Evolutionary conservation across 1,140 invertebrate genomes (phyloP), one percentile per base, ranked within the genome.

Genomic region (Cotesia typhae): DNA sequence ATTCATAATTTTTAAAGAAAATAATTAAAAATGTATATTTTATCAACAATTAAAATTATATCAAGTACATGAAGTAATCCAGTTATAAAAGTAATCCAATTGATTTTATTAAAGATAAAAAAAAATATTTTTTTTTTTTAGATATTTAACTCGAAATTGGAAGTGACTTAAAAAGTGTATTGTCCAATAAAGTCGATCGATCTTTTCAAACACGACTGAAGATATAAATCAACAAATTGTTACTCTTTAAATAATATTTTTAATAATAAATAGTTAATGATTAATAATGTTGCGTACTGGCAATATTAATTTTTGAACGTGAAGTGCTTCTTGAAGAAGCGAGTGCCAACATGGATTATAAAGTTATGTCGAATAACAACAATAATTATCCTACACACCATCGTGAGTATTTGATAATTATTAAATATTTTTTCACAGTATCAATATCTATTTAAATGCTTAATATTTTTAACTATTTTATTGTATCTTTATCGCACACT

Each of bases 341-440:
- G 4, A 20, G 37, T 71, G 47, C 51, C 79, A 77, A 68, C 73
- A 82, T 82, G 81, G 81, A 82, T 76, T 81, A 82, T 70, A 79
- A 76, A 75, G 77, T 80, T 28, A 76, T 81, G 73, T 77, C 79
- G 70, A 77, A 78, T 75, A 80, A 79, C 72, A 78, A 81, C 77
- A 79, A 76, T 70, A 73, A 76, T 76, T 77, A 76, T 73, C 72
- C 77, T 65, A 77, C 77, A n/a, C 80, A 80, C 59, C 78, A 81
- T 20, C 79, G 81, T 82, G 75, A 82, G 81, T 82, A 80, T 78
- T 53, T 55, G 57, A 72, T 53, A 67, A 12, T 66, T 72, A 57
- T 72, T 41, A 28, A 67, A 5, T 65, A 65, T 55, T 71, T 74
- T 51, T 74, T 67, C 52, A 9, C 61, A 38, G n/a, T 3, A 28